Percentiles rank a stretch among this genome's conserved stretches.
Evolutionary conservation across 2,888 invertebrate genomes (phyloP).

Genomic region (Acanthopleura granulata): DNA sequence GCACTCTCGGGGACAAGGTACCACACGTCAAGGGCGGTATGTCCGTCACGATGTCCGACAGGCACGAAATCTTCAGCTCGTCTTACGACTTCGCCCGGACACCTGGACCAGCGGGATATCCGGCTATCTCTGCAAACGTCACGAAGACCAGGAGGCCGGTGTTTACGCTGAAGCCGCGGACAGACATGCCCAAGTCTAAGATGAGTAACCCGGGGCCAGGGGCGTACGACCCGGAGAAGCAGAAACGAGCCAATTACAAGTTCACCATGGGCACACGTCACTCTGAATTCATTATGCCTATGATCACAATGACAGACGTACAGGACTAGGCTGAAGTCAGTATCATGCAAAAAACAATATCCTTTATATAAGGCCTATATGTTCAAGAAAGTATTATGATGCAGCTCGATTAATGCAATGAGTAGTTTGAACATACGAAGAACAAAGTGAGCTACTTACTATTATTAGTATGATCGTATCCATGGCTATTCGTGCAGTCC

Average conservation of each 20-base stretch:
- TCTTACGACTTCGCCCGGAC: constrained; percentile 30
- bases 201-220: constrained; percentile 88
- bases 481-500: too few relatives aligned
- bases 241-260: constrained; percentile 66
- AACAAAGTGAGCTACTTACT: too few relatives aligned
- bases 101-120: constrained; percentile 82
- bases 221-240: constrained; percentile 92
- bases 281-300: constrained; percentile 33
- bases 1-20: constrained; percentile 22
- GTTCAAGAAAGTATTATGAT: too few relatives aligned
- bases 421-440: too few relatives aligned
- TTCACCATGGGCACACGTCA: constrained; percentile 58
- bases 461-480: too few relatives aligned
- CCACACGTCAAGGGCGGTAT: constrained; percentile 21
- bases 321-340: background rate
- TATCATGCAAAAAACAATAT: background rate
- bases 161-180: constrained; percentile 86
- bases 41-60: constrained; percentile 26
- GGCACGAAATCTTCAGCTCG: constrained; percentile 24
- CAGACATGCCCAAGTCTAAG: constrained; percentile 80
- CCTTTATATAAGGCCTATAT: too few relatives aligned
- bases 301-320: constrained; percentile 13
- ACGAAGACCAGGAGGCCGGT: constrained; percentile 77
- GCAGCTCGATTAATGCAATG: too few relatives aligned
- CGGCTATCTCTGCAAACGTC: constrained; percentile 75